phyloP scores from a whole-genome alignment of 2,888 invertebrate genomes.

The Holacanthella duospinosa region DNA sequence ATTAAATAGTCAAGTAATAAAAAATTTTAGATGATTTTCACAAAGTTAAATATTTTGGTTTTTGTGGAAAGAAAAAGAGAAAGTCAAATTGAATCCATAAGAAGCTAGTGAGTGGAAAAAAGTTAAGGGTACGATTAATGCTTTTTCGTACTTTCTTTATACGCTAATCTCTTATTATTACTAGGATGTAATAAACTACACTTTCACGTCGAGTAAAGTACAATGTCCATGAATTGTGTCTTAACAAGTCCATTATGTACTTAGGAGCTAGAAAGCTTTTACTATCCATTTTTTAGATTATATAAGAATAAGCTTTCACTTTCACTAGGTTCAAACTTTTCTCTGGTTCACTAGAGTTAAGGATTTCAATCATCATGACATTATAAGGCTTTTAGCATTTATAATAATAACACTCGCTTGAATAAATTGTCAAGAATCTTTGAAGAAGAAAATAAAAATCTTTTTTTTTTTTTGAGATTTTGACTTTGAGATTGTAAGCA shows the following conservation, averaged over 20 bases:
- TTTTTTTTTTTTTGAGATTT: too few relatives aligned
- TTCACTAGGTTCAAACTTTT: too few relatives aligned
- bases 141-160: not conserved
- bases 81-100: constrained; percentile 1
- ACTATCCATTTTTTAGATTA: not conserved
- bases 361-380: too few relatives aligned
- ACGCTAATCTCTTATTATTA: constrained; percentile 4
- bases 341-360: too few relatives aligned
- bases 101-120: not conserved
- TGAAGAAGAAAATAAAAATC: too few relatives aligned
- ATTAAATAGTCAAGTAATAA: too few relatives aligned
- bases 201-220: not conserved
- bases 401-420: too few relatives aligned
- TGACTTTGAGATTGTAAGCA: not conserved
- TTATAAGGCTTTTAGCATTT: too few relatives aligned
- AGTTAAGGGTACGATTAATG: constrained; percentile 3
- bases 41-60: not conserved
- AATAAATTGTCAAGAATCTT: too few relatives aligned
- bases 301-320: not conserved
- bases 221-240: not conserved
- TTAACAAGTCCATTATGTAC: not conserved
- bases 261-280: not conserved
- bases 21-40: too few relatives aligned
- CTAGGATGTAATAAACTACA: not conserved
- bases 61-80: not conserved